These are phyloP conservation scores for Hyperoplus lanceolatus DNA, from an alignment of 2,797 vertebrate genomes.

Conservation along the genomic window DNA sequence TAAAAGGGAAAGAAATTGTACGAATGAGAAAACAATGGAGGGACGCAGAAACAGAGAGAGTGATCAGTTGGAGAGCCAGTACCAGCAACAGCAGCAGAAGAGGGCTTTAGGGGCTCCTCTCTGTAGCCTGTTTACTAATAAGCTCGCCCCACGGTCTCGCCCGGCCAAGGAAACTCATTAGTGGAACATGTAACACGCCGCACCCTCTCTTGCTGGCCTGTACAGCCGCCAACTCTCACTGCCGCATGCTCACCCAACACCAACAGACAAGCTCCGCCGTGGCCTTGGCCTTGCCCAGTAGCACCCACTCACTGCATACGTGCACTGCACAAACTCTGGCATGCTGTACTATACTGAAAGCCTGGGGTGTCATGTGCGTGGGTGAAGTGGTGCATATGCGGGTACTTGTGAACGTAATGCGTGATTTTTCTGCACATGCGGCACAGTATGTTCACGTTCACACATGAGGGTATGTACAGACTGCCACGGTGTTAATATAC, in stretches of 20 bases:
- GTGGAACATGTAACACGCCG: slow-evolving; percentile 70
- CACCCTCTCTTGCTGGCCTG: slow-evolving; percentile 68
- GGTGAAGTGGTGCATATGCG: slow-evolving; percentile 61
- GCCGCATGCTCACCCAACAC: slow-evolving; percentile 65
- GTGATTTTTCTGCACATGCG: slow-evolving; percentile 49
- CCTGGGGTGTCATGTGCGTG: slow-evolving; percentile 71
- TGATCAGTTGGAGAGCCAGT: slow-evolving; percentile 50
- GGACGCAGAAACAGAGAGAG: slow-evolving; percentile 34
- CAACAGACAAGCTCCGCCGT: slow-evolving; percentile 60
- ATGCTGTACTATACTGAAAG: slow-evolving; percentile 38
- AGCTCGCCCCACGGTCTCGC: slow-evolving; percentile 59
- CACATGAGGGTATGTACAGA: slow-evolving; percentile 34
- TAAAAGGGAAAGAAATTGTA: slow-evolving; percentile 3
- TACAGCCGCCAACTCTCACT: slow-evolving; percentile 55
- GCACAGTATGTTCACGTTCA: slow-evolving; percentile 57
- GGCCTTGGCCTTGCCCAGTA: slow-evolving; percentile 67
- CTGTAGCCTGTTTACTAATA: slow-evolving; percentile 76
- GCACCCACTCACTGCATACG: slow-evolving; percentile 74
- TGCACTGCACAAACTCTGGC: slow-evolving; percentile 57
- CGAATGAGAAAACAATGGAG: slow-evolving; percentile 36
- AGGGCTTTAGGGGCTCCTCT: slow-evolving; percentile 57
- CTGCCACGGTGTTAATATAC: slow-evolving; percentile 22
- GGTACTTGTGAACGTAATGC: slow-evolving; percentile 65
- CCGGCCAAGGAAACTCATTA: slow-evolving; percentile 77
- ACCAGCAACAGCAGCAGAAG: slow-evolving; percentile 20